phyloP scores from a whole-genome alignment of 2,113 vertebrate species.

The Hiodon alosoides region DNA sequence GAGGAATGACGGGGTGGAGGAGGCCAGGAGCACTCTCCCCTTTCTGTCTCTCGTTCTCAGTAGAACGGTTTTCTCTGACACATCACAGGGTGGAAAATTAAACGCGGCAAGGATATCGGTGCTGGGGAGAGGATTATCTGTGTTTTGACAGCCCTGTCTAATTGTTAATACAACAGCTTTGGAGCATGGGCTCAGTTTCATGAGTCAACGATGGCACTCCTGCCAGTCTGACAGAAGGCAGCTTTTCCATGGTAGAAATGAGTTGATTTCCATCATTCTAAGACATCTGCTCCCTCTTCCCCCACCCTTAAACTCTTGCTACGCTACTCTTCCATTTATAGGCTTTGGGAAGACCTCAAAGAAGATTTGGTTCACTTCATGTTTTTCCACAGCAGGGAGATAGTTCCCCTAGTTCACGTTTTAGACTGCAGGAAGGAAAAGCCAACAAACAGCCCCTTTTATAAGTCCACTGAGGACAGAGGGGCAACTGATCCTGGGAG shows the following conservation, averaged over 20 bases:
- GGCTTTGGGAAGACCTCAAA: constrained; percentile 28
- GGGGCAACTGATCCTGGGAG: constrained; percentile 43
- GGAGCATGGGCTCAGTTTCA: constrained; percentile 38
- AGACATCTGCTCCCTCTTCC: constrained; percentile 7
- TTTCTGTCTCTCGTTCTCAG: neutral
- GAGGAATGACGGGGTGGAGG: neutral
- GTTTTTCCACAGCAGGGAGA: constrained; percentile 38
- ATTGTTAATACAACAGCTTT: constrained; percentile 39
- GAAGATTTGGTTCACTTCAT: constrained; percentile 37
- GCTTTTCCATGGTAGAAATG: constrained; percentile 34
- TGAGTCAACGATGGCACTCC: constrained; percentile 33
- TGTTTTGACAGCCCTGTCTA: constrained; percentile 40
- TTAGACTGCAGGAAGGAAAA: constrained; percentile 44
- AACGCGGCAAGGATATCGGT: constrained; percentile 11
- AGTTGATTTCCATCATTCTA: constrained; percentile 28
- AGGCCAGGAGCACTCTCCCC: neutral
- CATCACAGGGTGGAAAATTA: constrained; percentile 10
- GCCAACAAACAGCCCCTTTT: constrained; percentile 36
- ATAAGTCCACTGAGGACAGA: constrained; percentile 35
- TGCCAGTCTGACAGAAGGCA: constrained; percentile 27
- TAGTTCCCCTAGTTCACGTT: constrained; percentile 40
- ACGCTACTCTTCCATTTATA: constrained; percentile 34
- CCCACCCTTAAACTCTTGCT: constrained; percentile 16
- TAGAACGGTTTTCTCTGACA: constrained; percentile 1
- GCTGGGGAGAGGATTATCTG: constrained; percentile 28